These are phyloP conservation scores for Euproctis similis DNA, from an alignment of 2,888 invertebrate genomes.

Conservation along the genomic window DNA sequence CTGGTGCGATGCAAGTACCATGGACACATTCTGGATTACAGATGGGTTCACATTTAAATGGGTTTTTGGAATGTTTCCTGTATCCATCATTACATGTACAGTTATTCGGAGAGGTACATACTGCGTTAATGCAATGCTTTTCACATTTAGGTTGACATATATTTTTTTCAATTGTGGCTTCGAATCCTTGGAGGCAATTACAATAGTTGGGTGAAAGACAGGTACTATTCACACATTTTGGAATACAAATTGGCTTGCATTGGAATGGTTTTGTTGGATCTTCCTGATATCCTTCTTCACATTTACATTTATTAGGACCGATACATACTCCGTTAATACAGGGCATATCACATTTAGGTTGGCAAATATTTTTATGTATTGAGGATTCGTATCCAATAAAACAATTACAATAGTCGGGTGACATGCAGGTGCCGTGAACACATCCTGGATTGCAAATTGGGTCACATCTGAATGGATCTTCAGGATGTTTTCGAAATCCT, in stretches of 20 bases:
- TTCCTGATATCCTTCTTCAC: slow-evolving; percentile 10
- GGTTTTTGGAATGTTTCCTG: not conserved
- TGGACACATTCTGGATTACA: not conserved
- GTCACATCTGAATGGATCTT: not conserved
- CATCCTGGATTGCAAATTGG: not conserved
- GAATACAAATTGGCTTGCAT: slow-evolving; percentile 5
- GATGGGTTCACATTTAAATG: not conserved
- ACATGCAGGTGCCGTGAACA: not conserved
- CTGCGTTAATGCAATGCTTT: not conserved
- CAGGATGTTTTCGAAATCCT: not conserved
- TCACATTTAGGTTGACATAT: slow-evolving; percentile 13
- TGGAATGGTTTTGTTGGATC: slow-evolving; percentile 5
- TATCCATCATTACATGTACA: slow-evolving; percentile 21
- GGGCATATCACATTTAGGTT: slow-evolving; percentile 33
- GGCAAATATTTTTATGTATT: slow-evolving; percentile 9
- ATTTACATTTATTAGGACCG: slow-evolving; percentile 19
- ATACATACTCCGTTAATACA: slow-evolving; percentile 33
- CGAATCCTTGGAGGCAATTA: not conserved
- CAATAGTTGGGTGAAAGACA: slow-evolving; percentile 1
- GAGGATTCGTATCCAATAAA: not conserved
- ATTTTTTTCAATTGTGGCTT: not conserved
- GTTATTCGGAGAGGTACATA: not conserved
- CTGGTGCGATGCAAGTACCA: not conserved
- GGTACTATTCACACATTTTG: slow-evolving; percentile 1
- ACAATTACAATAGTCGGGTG: slow-evolving; percentile 1